Evolutionary conservation across 2,797 vertebrate genomes (phyloP).

Genomic region (Sarcoramphus papa): DNA sequence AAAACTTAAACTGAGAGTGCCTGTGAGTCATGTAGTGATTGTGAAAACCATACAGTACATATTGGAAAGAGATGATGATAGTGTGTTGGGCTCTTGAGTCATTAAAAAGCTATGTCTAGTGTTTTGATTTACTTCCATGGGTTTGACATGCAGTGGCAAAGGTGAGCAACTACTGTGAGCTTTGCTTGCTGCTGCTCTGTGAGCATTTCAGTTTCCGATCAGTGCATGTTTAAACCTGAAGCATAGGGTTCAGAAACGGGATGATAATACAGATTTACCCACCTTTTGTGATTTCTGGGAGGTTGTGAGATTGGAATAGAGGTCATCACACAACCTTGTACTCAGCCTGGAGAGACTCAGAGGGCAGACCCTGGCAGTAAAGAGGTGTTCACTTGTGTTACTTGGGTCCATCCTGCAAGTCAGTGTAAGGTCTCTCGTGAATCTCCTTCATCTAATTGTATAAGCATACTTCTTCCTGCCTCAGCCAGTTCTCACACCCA

Average conservation of each 20-base stretch:
- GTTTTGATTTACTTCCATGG: slow-evolving; percentile 24
- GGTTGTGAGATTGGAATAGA: background rate
- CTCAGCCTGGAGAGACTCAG: background rate
- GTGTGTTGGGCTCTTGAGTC: slow-evolving; percentile 16
- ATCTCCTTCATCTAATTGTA: background rate
- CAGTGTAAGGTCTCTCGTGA: background rate
- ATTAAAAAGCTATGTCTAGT: background rate
- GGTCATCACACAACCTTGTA: background rate
- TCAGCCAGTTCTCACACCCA: background rate
- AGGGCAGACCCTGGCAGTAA: background rate
- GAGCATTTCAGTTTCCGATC: background rate
- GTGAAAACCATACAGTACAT: background rate
- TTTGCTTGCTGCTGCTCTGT: background rate
- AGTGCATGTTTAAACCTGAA: background rate
- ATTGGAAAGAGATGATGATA: slow-evolving; percentile 13
- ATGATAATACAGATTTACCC: fast-evolving
- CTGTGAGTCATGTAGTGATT: slow-evolving; percentile 3
- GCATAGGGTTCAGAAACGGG: fast-evolving
- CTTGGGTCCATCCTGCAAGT: background rate
- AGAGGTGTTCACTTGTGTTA: background rate
- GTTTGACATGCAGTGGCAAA: background rate
- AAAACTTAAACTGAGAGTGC: background rate
- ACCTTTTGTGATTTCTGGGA: background rate
- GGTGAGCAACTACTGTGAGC: background rate
- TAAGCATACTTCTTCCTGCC: background rate